Evolutionary conservation across 2,888 invertebrate species (phyloP).

Genomic region (Oscheius sp.): DNA sequence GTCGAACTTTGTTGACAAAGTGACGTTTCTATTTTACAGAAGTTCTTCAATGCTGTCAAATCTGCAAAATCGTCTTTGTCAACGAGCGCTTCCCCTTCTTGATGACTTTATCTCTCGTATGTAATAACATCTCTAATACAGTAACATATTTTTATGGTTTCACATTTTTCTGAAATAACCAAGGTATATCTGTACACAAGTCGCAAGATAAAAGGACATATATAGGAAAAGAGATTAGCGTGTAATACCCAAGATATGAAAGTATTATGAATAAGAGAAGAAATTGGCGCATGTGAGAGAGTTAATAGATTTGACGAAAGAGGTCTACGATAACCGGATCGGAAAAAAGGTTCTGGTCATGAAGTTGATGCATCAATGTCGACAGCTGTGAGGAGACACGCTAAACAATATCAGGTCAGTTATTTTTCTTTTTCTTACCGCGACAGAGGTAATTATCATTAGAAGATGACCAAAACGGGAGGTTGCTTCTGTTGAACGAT

Average conservation of each 20-base stretch:
- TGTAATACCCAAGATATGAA: constrained; percentile 17
- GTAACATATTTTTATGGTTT: too few relatives aligned
- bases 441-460: constrained; percentile 30
- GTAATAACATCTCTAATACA: too few relatives aligned
- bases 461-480: constrained; percentile 27
- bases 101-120: constrained; percentile 11
- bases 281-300: not conserved
- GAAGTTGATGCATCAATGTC: constrained; percentile 15
- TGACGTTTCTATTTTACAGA: not conserved
- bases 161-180: too few relatives aligned
- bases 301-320: constrained; percentile 21
- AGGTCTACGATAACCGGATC: constrained; percentile 24
- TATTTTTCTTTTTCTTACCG: constrained; percentile 21
- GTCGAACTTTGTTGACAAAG: too few relatives aligned
- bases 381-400: constrained; percentile 23
- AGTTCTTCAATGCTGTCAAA: not conserved
- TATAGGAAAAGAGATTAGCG: not conserved
- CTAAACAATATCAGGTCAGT: constrained; percentile 6
- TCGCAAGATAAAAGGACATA: constrained; percentile 10
- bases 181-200: not conserved
- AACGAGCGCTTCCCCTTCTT: not conserved
- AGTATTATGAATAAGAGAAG: constrained; percentile 24
- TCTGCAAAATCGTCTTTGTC: not conserved
- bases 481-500: constrained; percentile 14
- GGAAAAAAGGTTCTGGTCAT: constrained; percentile 6